phyloP scores from a whole-genome alignment of 1,140 invertebrate genomes.

The Aphis gossypii region DNA sequence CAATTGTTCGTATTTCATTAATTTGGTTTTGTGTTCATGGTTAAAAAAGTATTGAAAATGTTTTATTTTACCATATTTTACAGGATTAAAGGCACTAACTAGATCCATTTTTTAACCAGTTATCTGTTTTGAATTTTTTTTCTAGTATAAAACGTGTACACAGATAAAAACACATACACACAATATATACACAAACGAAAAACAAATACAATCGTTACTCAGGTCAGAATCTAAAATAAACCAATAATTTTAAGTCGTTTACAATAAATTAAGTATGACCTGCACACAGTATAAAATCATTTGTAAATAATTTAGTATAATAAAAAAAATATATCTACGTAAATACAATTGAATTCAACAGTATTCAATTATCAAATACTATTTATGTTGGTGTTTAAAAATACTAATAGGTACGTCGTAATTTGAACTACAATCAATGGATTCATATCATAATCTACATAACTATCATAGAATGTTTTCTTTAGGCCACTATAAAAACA shows the following conservation, averaged over 20 bases:
- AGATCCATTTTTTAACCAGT: no score
- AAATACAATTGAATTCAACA: not conserved
- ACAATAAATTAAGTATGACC: no score
- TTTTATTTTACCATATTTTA: no score
- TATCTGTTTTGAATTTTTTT: no score
- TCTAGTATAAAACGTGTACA: no score
- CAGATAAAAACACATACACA: no score
- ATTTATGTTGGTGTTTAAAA: not conserved
- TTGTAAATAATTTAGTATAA: not conserved
- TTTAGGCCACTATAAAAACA: not conserved
- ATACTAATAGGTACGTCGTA: not conserved
- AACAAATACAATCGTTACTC: not conserved
- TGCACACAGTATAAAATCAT: not conserved
- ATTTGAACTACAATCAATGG: not conserved
- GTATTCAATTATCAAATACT: not conserved
- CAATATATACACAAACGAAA: not conserved
- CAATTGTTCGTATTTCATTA: no score
- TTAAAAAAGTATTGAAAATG: not conserved
- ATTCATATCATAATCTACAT: not conserved
- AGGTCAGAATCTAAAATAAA: not conserved
- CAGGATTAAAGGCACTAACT: no score
- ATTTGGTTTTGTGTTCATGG: no score
- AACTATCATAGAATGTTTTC: not conserved
- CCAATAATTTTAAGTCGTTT: not conserved
- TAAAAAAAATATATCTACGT: not conserved